These are phyloP conservation scores for Carpatolechia fugitivella DNA, from an alignment of 2,888 invertebrate genomes.

Conservation along the genomic window DNA sequence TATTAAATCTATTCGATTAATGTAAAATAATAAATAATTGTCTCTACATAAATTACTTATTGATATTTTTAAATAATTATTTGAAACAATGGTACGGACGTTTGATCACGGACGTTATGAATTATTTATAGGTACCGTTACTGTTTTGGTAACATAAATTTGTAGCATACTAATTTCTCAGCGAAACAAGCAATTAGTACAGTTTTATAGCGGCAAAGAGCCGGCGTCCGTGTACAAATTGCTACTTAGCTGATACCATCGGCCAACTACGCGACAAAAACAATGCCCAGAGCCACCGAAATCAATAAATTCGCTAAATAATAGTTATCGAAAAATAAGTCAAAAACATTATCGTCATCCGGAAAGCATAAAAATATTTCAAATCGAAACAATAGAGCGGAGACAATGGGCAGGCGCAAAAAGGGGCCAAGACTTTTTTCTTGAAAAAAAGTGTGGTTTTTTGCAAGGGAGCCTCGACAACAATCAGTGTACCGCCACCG, in stretches of 20 bases:
- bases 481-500: conserved; percentile 70
- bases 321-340: conserved; percentile 75
- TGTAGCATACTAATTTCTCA: conserved; percentile 33
- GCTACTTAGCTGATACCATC: conserved; percentile 47
- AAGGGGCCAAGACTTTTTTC: conserved; percentile 60
- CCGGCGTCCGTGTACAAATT: conserved; percentile 60
- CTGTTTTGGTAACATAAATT: too few species aligned
- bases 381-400: conserved; percentile 72
- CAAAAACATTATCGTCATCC: conserved; percentile 74
- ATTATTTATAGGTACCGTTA: too few species aligned
- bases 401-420: conserved; percentile 73
- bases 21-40: too few species aligned
- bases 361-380: conserved; percentile 77
- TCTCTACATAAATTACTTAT: too few species aligned
- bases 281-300: conserved; percentile 36
- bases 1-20: too few species aligned
- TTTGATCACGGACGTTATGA: too few species aligned
- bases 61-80: too few species aligned
- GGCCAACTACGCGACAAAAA: conserved; percentile 35
- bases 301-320: conserved; percentile 74
- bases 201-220: conserved; percentile 35
- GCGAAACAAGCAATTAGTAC: conserved; percentile 41
- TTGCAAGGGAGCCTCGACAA: conserved; percentile 64
- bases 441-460: conserved; percentile 59
- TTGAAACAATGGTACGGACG: too few species aligned